Conservation (phyloP, 2,113 vertebrate genomes). For the Lampris megalopsis region DNA sequence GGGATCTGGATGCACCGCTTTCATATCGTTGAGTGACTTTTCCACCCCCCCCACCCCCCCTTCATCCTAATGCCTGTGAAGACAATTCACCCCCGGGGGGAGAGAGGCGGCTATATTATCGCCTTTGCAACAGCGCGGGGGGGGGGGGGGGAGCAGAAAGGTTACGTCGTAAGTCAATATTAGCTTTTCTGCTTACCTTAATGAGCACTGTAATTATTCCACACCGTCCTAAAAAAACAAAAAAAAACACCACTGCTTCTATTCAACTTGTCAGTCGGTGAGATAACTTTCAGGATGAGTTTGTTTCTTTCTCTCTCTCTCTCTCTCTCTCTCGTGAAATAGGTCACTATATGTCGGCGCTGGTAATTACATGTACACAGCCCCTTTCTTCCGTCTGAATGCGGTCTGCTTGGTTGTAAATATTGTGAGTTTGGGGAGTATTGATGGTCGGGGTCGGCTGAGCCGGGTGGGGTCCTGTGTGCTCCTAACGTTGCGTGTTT, state of each 20-base stretch:
- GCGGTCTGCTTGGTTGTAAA: conserved; percentile 30
- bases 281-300: too few relatives aligned
- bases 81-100: conserved; percentile 77
- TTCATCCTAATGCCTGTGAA: conserved; percentile 71
- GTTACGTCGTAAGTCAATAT: conserved; percentile 80
- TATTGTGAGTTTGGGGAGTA: conserved; percentile 41
- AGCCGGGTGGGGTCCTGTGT: background rate
- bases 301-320: too few relatives aligned
- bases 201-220: conserved; percentile 75
- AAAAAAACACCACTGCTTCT: too few relatives aligned
- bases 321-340: conserved; percentile 38
- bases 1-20: conserved; percentile 55
- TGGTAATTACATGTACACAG: conserved; percentile 38
- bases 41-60: conserved; percentile 61
- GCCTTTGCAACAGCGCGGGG: conserved; percentile 71
- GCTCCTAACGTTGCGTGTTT: conserved; percentile 1
- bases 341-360: conserved; percentile 40
- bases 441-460: background rate
- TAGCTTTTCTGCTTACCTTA: conserved; percentile 76
- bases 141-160: conserved; percentile 76
- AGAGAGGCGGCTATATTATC: conserved; percentile 74
- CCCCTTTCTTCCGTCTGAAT: conserved; percentile 36
- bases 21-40: conserved; percentile 66
- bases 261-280: too few relatives aligned
- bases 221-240: conserved; percentile 30